Conservation (phyloP, 2,888 invertebrate species). For the Philereme transversata region DNA sequence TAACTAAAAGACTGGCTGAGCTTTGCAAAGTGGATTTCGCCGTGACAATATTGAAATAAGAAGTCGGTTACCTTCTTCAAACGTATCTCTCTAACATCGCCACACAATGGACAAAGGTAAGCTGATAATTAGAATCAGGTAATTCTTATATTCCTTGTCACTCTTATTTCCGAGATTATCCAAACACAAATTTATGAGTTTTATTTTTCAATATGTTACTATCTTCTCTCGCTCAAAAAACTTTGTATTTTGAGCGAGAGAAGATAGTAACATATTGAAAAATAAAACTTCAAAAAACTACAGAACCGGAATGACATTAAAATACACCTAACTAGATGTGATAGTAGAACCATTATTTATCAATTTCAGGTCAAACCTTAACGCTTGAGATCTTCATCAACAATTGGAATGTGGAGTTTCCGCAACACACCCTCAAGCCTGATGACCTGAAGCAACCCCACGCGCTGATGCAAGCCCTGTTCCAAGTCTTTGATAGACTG, state of each 20-base stretch:
- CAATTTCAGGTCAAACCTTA: conserved; percentile 41
- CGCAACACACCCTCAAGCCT: conserved; percentile 53
- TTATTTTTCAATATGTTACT: too few species aligned
- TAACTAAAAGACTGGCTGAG: too few species aligned
- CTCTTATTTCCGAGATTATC: too few species aligned
- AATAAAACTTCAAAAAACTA: too few species aligned
- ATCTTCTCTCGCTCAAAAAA: too few species aligned
- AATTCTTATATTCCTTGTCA: background rate
- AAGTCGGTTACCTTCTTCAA: background rate
- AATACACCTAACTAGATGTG: too few species aligned
- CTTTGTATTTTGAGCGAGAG: too few species aligned
- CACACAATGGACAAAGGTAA: conserved; percentile 26
- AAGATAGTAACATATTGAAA: too few species aligned
- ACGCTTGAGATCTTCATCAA: conserved; percentile 56
- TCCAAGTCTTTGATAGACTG: conserved; percentile 62
- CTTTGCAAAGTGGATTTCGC: too few species aligned
- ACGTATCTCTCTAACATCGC: background rate
- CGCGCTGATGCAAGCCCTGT: conserved; percentile 63
- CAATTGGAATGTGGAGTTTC: conserved; percentile 66
- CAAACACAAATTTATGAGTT: too few species aligned
- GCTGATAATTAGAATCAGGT: background rate
- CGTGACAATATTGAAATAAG: too few species aligned
- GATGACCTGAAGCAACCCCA: conserved; percentile 66
- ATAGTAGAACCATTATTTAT: background rate
- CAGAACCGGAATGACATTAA: too few species aligned